phyloP scores from a whole-genome alignment of 2,113 vertebrate genomes.

The Aviceda subcristata region DNA sequence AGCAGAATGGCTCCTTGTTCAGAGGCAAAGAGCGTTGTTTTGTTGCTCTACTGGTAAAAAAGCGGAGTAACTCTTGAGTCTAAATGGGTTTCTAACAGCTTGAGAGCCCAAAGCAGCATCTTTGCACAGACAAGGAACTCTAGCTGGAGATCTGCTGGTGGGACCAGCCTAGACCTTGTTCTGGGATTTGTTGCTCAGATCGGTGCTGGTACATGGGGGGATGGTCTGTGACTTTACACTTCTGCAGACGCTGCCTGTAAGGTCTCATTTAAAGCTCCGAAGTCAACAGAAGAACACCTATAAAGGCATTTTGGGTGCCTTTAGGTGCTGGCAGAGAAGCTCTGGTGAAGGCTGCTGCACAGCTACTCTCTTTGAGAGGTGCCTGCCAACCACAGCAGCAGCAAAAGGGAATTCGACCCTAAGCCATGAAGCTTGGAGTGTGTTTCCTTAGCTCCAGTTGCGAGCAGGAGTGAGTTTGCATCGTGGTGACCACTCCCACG shows the following conservation, averaged over 20 bases:
- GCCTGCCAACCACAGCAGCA: not conserved
- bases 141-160: not conserved
- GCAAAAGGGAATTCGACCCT: not conserved
- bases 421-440: not conserved
- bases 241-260: not conserved
- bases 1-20: not conserved
- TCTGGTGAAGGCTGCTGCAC: not conserved
- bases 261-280: not conserved
- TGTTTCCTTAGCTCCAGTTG: not conserved
- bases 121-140: not conserved
- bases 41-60: not conserved
- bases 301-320: not conserved
- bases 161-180: not conserved
- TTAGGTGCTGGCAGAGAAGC: not conserved
- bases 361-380: not conserved
- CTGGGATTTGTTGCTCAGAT: not conserved
- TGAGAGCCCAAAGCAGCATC: not conserved
- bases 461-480: not conserved
- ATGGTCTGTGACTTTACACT: not conserved
- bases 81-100: not conserved
- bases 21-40: not conserved
- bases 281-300: not conserved
- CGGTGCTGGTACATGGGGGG: not conserved
- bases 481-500: rapidly evolving
- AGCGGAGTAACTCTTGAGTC: not conserved